These are phyloP conservation scores for Clarias pachynema DNA, from an alignment of 2,797 vertebrate species.

Conservation along the genomic window DNA sequence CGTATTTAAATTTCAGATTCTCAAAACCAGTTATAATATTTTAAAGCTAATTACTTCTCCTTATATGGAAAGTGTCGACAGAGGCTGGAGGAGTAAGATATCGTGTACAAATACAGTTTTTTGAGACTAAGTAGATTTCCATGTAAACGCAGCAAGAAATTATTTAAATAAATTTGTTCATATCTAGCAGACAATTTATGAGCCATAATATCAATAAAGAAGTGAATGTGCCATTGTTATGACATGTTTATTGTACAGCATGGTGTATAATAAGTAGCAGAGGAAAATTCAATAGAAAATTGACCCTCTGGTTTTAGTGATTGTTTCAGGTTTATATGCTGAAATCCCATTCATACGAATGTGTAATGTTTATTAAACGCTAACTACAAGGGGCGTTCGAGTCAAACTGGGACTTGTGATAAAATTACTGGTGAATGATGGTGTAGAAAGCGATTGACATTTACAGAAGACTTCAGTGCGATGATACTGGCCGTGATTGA, in stretches of 20 bases:
- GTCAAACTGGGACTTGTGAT: too few relatives aligned
- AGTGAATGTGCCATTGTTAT: neutral
- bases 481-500: too few relatives aligned
- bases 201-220: neutral
- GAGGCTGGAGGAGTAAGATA: neutral
- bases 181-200: neutral
- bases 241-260: neutral
- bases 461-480: too few relatives aligned
- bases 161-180: neutral
- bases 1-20: neutral
- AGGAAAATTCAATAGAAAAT: neutral
- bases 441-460: too few relatives aligned
- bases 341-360: slow-evolving; percentile 3
- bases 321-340: neutral
- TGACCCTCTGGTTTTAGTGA: neutral
- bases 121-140: neutral
- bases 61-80: neutral
- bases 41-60: neutral
- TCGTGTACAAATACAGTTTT: neutral
- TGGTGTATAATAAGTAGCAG: neutral
- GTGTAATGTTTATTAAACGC: slow-evolving; percentile 5
- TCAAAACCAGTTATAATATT: neutral
- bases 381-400: too few relatives aligned
- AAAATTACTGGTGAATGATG: too few relatives aligned
- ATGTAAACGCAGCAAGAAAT: neutral